Percentiles rank a stretch among this genome's conserved stretches.
These are phyloP conservation scores for Malurus leucopterus DNA, from an alignment of 2,797 vertebrate species.

Conservation along the genomic window DNA sequence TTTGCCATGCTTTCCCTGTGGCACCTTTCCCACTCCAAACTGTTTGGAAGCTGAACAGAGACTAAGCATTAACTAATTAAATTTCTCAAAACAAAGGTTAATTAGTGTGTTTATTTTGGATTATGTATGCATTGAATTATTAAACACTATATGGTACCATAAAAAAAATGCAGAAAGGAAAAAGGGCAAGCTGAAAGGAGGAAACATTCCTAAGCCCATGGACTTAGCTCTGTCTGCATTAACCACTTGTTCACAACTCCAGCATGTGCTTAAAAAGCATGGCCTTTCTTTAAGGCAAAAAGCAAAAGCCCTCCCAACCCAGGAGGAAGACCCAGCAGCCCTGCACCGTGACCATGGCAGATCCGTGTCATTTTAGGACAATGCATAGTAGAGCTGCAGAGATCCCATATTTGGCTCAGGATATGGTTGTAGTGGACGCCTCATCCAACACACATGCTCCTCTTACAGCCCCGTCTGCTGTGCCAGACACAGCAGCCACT, in stretches of 20 bases:
- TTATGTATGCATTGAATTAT: constrained; percentile 23
- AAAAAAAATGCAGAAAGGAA: not conserved
- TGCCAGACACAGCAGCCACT: not conserved
- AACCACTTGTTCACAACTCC: not conserved
- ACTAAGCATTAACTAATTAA: constrained; percentile 50
- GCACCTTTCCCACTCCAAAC: constrained; percentile 48
- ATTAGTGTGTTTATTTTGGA: constrained; percentile 58
- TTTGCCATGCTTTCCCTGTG: constrained; percentile 37
- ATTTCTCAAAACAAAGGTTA: constrained; percentile 62
- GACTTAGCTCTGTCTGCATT: not conserved
- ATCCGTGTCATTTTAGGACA: not conserved
- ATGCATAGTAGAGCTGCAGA: not conserved
- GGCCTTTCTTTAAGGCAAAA: not conserved
- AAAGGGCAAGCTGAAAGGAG: not conserved
- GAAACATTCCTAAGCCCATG: not conserved
- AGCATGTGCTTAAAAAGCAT: not conserved
- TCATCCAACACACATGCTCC: not conserved
- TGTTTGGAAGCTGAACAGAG: constrained; percentile 37
- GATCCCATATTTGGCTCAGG: not conserved
- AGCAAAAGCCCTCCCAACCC: not conserved
- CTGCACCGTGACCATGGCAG: not conserved
- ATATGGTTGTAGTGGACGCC: accelerated
- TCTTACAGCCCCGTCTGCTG: not conserved
- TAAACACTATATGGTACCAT: constrained; percentile 27
- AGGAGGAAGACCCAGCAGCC: not conserved